Evolutionary conservation across 2,113 vertebrate species (phyloP), one percentile per base, ranked within the genome.

Genomic region (Xiphorhynchus elegans): DNA sequence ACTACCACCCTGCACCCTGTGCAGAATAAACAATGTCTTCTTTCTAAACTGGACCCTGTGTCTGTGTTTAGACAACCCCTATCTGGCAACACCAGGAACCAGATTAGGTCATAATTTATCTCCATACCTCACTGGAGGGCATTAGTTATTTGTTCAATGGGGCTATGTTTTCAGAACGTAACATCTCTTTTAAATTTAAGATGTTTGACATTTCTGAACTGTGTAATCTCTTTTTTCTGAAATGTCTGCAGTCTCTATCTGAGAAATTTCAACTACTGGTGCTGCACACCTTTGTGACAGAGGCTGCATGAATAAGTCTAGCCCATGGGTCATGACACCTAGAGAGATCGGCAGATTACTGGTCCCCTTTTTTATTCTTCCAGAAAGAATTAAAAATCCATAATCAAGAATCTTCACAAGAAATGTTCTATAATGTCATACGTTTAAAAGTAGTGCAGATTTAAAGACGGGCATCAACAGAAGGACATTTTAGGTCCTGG

Each of bases 321-420:
- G 21, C 1, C 4, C 10, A 31, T 1, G n/a, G 9, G 18, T 3
- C 4, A 23, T 33, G 39, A 37, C 14, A 52, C 11, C 1, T 7
- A 33, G 23, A 39, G 3, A 35, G 3, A 39, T 55, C 12, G 64
- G 19, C n/a, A 82, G 15, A 50, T 25, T 37, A 2, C 3, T 70
- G 3, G 1, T 60, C 11, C 73, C 18, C 6, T 28, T 58, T 47
- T 17, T 9, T 11, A 28, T 52, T 39, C 2, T 37, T 58, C 11
- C 11, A 23, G 29, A 42, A 64, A 44, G 6, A 28, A 83, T 53
- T 29, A 42, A 59, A 55, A 33, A 3, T 64, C 7, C 10, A 4
- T 17, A 33, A 64, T 7, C 1, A 14, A 62, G 9, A 68, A 55
- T 24, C 5, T 86, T 28, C 23, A 62, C 18, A 24, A 37, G 11